These are phyloP conservation scores for Terrapene triunguis DNA, from an alignment of 2,113 vertebrate genomes.

Conservation along the genomic window DNA sequence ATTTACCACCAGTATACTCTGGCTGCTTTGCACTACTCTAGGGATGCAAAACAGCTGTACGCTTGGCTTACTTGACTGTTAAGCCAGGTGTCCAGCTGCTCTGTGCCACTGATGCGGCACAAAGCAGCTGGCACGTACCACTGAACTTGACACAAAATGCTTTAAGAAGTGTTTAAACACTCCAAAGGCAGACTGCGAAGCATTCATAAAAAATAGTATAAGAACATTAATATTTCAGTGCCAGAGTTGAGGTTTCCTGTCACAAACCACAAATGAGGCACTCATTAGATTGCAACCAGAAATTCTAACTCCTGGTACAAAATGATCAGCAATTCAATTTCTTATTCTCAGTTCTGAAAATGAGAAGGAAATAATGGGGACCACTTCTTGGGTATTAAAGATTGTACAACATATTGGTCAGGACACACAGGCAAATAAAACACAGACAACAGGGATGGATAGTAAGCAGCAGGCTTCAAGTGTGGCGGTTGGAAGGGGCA, in stretches of 20 bases:
- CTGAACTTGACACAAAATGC: background rate
- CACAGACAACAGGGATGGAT: background rate
- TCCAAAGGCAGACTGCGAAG: background rate
- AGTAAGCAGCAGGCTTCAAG: background rate
- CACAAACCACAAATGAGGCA: background rate
- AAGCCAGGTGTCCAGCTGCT: background rate
- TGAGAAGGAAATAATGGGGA: background rate
- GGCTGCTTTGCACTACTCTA: background rate
- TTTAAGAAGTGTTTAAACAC: background rate
- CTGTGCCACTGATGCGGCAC: background rate
- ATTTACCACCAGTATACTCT: conserved; percentile 41
- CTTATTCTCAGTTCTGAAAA: background rate
- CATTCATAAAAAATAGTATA: background rate
- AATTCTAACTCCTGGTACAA: background rate
- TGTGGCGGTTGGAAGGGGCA: background rate
- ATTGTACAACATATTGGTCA: background rate
- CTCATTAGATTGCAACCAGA: background rate
- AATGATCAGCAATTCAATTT: background rate
- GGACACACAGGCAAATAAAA: background rate
- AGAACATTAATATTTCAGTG: background rate
- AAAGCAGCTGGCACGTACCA: background rate
- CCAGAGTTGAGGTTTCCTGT: background rate
- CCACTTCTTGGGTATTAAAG: background rate
- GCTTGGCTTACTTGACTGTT: conserved; percentile 32
- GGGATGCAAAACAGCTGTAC: conserved; percentile 14